Evolutionary conservation across 2,888 invertebrate genomes (phyloP), one percentile per base, ranked within the genome.

Genomic region (Patella caerulea): DNA sequence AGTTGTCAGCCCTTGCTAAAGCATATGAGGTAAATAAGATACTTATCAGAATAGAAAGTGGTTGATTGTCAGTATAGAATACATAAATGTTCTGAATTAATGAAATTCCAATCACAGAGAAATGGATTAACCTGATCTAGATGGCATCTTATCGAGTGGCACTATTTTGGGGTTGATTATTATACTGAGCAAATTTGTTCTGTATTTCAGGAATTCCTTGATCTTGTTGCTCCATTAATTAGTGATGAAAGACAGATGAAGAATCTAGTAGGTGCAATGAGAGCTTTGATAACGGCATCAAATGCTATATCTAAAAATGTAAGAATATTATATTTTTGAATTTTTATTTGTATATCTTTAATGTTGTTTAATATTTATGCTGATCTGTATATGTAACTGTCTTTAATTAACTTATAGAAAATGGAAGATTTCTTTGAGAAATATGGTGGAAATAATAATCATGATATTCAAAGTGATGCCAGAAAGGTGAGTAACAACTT

Each of bases 391-490:
- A 4, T 19, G 2, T 52, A 9, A 53, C n/a, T n/a, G 29, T 19
- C 11, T 15, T 29, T 53, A 73, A 69, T 71, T 70, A 65, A 72
- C 56, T 77, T 75, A 15, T 76, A 89, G 88, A 88, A 89, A 78
- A 90, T 90, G 88, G 86, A 88, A 72, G 88, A 88, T 53, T 90
- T 90, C 81, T 87, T 90, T 76, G 86, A 86, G 70, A 88, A 87
- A 78, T 90, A 90, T 83, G 80, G 82, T 24, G 87, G 86, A 9
- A 77, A 82, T 14, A 81, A 79, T 15, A 78, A 79, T 24, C 83
- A 85, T 74, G 89, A 90, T 80, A 86, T 89, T 59, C 80, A 86
- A 11, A 90, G 88, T 83, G 89, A 90, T 79, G 88, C 87, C 70
- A 86, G 89, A 76, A 90, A 88, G 89, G 90, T 90, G 29, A 72